Evolutionary conservation across 2,888 invertebrate genomes (phyloP).

Genomic region (Hoplodrina blanda): DNA sequence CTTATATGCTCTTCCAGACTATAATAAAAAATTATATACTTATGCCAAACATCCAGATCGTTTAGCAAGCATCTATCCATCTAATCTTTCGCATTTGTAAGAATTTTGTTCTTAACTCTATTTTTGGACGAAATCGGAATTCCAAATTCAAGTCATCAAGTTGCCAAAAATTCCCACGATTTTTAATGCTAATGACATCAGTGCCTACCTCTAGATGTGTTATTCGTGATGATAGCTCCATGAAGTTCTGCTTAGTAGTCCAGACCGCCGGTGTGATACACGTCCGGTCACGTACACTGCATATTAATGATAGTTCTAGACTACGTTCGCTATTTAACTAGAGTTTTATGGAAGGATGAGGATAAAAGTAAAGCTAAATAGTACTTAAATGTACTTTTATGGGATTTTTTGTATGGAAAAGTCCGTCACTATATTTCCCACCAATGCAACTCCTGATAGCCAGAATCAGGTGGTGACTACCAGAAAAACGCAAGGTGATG

Average conservation of each 20-base stretch:
- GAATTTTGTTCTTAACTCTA: slow-evolving; percentile 1
- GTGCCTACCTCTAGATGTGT: slow-evolving; percentile 17
- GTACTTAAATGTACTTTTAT: too few relatives aligned
- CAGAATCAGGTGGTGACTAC: too few relatives aligned
- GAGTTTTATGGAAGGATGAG: not conserved
- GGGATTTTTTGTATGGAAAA: too few relatives aligned
- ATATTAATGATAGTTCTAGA: slow-evolving; percentile 40
- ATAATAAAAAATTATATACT: too few relatives aligned
- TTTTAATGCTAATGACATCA: slow-evolving; percentile 29
- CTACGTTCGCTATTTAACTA: not conserved
- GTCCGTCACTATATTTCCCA: too few relatives aligned
- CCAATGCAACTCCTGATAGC: too few relatives aligned
- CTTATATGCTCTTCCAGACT: too few relatives aligned
- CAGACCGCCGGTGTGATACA: slow-evolving; percentile 3
- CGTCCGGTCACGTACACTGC: slow-evolving; percentile 23
- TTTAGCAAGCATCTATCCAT: too few relatives aligned
- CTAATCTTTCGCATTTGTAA: too few relatives aligned
- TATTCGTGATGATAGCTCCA: slow-evolving; percentile 29
- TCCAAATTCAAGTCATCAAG: not conserved
- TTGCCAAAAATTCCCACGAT: slow-evolving; percentile 15
- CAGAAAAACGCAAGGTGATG: too few relatives aligned
- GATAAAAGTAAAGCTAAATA: not conserved
- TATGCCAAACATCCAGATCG: too few relatives aligned
- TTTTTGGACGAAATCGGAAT: slow-evolving; percentile 8
- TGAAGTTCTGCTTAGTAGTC: slow-evolving; percentile 37